phyloP scores from a whole-genome alignment of 2,797 vertebrate species.

The Agapornis canus region DNA sequence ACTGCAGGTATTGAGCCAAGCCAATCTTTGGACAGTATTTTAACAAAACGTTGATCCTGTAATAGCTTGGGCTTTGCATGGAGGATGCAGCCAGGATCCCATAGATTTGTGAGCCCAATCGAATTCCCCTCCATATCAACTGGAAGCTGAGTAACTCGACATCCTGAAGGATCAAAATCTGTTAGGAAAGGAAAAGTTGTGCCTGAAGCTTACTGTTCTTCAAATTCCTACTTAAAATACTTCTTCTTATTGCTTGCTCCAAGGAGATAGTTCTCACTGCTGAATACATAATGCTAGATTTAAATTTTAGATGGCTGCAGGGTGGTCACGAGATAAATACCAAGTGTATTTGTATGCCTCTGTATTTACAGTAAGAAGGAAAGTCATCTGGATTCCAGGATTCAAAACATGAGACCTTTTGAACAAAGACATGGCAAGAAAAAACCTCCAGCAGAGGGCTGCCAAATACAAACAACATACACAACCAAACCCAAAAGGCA shows the following conservation, averaged over 20 bases:
- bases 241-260: not conserved
- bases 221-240: not conserved
- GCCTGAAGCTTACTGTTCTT: not conserved
- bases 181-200: not conserved
- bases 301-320: slow-evolving; percentile 11
- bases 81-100: not conserved
- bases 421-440: not conserved
- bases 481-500: not conserved
- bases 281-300: not conserved
- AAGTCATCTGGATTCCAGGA: slow-evolving; percentile 10
- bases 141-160: not conserved
- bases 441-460: not conserved
- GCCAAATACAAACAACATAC: not conserved
- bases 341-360: not conserved
- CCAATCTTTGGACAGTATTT: not conserved
- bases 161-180: not conserved
- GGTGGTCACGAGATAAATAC: slow-evolving; percentile 15
- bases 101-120: not conserved
- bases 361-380: not conserved
- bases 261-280: not conserved
- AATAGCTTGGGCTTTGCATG: not conserved
- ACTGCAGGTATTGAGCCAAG: not conserved
- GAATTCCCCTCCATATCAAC: accelerated
- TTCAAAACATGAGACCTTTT: not conserved
- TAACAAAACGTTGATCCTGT: not conserved